phyloP scores from a whole-genome alignment of 2,113 vertebrate species.

The Halichoeres trimaculatus region DNA sequence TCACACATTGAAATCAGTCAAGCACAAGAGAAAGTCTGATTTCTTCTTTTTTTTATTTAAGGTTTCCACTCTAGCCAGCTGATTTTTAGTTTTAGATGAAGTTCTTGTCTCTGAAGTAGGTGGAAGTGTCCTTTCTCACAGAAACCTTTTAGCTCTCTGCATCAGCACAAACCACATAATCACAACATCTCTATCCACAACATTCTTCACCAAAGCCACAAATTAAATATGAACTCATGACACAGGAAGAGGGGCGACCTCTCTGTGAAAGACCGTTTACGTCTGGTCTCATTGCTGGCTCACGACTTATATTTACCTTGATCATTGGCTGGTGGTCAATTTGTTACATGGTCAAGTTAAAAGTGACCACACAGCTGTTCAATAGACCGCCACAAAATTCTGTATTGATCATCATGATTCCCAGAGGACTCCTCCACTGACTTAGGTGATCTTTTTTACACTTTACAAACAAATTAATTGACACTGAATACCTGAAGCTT shows the following conservation, averaged over 20 bases:
- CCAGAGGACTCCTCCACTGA: neutral
- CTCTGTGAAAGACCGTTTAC: neutral
- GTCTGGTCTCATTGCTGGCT: neutral
- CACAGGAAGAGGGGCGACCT: constrained; percentile 38
- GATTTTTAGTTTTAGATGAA: neutral
- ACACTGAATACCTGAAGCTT: too few relatives aligned
- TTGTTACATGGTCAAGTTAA: neutral
- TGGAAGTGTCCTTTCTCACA: constrained; percentile 22
- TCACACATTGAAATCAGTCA: constrained; percentile 16
- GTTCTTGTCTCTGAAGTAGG: constrained; percentile 21
- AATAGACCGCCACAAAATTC: neutral
- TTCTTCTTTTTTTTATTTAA: constrained; percentile 31
- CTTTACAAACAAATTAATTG: neutral
- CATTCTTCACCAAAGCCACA: constrained; percentile 72
- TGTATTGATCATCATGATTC: neutral
- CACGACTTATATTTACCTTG: constrained; percentile 2
- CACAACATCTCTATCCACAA: constrained; percentile 69
- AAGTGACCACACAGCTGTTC: neutral
- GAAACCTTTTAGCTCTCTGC: constrained; percentile 41
- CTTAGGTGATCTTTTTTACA: neutral
- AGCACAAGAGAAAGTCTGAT: neutral
- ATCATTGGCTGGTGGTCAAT: neutral
- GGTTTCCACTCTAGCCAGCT: constrained; percentile 15
- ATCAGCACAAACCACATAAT: constrained; percentile 69
- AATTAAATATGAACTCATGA: constrained; percentile 68